Evolutionary conservation across 2,888 invertebrate genomes (phyloP), one percentile per base, ranked within the genome.

Genomic region (Phyllotreta striolata): DNA sequence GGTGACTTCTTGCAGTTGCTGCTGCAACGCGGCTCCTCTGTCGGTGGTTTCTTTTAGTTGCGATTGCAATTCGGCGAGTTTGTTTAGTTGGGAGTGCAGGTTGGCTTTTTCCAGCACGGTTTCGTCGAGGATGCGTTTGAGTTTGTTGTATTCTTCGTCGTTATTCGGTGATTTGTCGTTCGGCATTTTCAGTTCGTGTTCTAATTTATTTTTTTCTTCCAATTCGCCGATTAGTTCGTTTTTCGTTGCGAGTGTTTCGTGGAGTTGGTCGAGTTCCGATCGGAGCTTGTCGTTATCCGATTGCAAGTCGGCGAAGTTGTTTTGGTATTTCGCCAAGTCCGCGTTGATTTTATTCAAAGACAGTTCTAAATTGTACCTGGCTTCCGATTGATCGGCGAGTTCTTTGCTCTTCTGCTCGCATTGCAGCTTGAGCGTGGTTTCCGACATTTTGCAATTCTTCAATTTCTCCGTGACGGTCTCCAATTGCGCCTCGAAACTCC

Each of bases 401-500:
- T 80, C 78, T 67, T 79, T 79, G 56, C 68, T 71, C 43, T 78
- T 66, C 5, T 76, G 76, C 66, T 79, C 78, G 46, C 73, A 78
- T 38, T 79, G 80, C 1, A 77, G 64, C 24, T 81, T 79, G 1
- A 76, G 61, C 12, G 79, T 76, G 0, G 83, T 74, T 69, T 80
- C 79, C 6, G 73, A 72, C 73, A 81, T 82, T 72, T 83, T 83
- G 6, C 72, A 64, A 78, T 79, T 66, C 74, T 80, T 78, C 9
- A 83, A 73, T 66, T 81, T 81, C 66, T 79, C 77, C 0, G 76
- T 77, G n/a, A 82, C 67, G 35, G 72, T 72, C 57, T 72, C 69
- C 3, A 78, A 63, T 65, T 78, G 71, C 7, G 57, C 51, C 63
- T 79, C 79, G 1, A 70, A 55, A 38, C 68, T 62, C 39, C 66